Percentiles rank a stretch among this genome's conserved stretches.
These are phyloP conservation scores for Drosophila yakuba DNA, from an alignment of 1,140 invertebrate species.

Conservation along the genomic window DNA sequence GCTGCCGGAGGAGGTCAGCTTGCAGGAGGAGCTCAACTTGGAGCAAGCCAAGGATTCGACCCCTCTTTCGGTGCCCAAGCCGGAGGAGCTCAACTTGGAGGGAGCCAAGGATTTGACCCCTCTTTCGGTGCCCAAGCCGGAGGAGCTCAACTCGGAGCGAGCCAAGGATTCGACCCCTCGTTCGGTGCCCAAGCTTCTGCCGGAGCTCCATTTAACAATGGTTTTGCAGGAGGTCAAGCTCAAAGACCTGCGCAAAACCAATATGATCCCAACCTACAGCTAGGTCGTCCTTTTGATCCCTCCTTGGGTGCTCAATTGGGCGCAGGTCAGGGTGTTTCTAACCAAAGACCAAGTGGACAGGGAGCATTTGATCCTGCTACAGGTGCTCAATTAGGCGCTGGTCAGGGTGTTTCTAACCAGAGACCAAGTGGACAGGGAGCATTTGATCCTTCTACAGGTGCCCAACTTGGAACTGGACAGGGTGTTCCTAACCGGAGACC, in stretches of 20 bases:
- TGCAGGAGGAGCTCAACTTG: conserved; percentile 5
- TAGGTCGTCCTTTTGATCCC: conserved; percentile 12
- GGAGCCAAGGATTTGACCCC: conserved; percentile 34
- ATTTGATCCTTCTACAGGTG: conserved; percentile 6
- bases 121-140: conserved; percentile 37
- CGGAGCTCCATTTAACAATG: conserved; percentile 17
- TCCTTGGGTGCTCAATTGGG: conserved; percentile 1
- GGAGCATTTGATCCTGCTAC: conserved; percentile 3
- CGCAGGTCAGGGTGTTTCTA: conserved; percentile 6
- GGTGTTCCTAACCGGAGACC: conserved; percentile 18
- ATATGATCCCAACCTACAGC: conserved; percentile 13
- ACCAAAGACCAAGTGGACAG: neutral
- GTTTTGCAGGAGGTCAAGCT: conserved; percentile 18
- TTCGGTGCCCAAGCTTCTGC: conserved; percentile 35
- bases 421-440: conserved; percentile 1
- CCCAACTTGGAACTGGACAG: conserved; percentile 20
- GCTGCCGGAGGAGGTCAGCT: conserved; percentile 9
- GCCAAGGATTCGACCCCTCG: conserved; percentile 39
- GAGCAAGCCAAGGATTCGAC: no score
- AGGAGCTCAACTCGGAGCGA: conserved; percentile 23
- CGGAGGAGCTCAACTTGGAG: conserved; percentile 33
- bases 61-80: no score
- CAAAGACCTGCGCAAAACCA: conserved; percentile 37
- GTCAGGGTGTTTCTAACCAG: conserved; percentile 5
- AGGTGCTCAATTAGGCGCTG: conserved; percentile 27